phyloP scores from a whole-genome alignment of 2,113 vertebrate species.

The Propithecus coquereli region DNA sequence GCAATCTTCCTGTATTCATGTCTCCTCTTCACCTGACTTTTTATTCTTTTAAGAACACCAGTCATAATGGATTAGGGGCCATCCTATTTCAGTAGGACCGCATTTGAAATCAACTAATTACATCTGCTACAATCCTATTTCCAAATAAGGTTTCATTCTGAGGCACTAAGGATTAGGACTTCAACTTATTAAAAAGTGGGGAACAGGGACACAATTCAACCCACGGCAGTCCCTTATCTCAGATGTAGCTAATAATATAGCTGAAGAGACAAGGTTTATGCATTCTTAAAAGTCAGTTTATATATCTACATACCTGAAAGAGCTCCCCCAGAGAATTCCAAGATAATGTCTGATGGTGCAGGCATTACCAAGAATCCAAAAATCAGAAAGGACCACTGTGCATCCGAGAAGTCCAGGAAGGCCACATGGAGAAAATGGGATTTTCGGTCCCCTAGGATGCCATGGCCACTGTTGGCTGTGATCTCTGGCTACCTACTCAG shows the following conservation, averaged over 20 bases:
- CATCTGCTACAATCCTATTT: not conserved
- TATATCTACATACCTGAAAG: not conserved
- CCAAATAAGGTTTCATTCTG: not conserved
- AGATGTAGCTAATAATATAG: not conserved
- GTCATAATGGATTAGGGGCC: not conserved
- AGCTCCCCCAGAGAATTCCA: not conserved
- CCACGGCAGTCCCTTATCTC: not conserved
- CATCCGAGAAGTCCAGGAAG: not conserved
- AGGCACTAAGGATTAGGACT: not conserved
- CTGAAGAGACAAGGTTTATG: not conserved
- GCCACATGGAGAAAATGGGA: not conserved
- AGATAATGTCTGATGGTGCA: not conserved
- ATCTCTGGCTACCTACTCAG: not conserved
- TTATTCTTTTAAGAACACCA: not conserved
- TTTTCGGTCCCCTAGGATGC: not conserved
- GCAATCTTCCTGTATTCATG: not conserved
- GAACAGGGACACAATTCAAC: not conserved
- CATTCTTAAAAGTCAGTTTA: not conserved
- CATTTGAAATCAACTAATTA: not conserved
- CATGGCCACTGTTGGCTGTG: not conserved
- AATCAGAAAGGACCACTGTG: not conserved
- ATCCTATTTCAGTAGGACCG: not conserved
- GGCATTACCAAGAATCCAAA: not conserved
- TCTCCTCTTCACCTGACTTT: not conserved
- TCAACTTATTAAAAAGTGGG: not conserved